These are phyloP conservation scores for Rotaria macrura DNA, from an alignment of 2,888 invertebrate species.

Conservation along the genomic window DNA sequence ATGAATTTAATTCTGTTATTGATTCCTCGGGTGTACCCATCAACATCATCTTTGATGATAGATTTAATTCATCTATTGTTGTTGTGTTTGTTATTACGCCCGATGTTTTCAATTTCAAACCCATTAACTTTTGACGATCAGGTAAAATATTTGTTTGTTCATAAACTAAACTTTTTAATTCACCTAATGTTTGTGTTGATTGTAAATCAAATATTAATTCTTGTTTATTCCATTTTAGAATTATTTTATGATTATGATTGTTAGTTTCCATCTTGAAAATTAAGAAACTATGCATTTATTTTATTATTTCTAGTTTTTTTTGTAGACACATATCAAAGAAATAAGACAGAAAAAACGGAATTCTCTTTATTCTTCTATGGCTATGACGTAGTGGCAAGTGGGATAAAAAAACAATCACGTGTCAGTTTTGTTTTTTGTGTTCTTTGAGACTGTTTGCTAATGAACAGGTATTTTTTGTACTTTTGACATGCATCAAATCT, in stretches of 20 bases:
- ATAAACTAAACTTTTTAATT: constrained; percentile 72
- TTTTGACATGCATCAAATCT: background rate
- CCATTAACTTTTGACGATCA: constrained; percentile 81
- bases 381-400: too few species aligned
- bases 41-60: constrained; percentile 87
- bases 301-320: background rate
- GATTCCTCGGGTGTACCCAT: constrained; percentile 88
- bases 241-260: constrained; percentile 47
- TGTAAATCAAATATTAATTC: constrained; percentile 70
- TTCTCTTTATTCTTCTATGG: too few species aligned
- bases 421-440: too few species aligned
- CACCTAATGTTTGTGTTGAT: constrained; percentile 65
- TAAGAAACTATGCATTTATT: background rate
- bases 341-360: too few species aligned
- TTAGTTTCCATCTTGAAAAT: background rate
- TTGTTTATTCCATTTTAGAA: constrained; percentile 84
- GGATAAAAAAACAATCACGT: too few species aligned
- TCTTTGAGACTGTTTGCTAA: too few species aligned
- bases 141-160: constrained; percentile 78
- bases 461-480: background rate
- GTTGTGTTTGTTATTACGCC: constrained; percentile 20
- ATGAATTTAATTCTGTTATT: constrained; percentile 38
- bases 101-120: constrained; percentile 67
- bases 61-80: constrained; percentile 55
- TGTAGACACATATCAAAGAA: background rate